phyloP scores from a whole-genome alignment of 2,888 invertebrate genomes.

The Drosophila histrio region DNA sequence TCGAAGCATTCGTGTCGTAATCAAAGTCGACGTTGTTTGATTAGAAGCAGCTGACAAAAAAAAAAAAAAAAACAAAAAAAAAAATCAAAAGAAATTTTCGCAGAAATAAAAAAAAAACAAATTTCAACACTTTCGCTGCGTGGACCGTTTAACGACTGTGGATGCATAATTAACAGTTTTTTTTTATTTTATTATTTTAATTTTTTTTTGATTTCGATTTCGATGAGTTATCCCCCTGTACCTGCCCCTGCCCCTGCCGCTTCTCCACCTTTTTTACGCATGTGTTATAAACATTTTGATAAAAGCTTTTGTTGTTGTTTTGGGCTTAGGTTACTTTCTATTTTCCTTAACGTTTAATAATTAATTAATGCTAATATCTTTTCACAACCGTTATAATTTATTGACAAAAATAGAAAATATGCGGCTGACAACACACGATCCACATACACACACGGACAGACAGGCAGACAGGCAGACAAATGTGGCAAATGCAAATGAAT shows the following conservation, averaged over 20 bases:
- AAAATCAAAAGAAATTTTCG: conserved; percentile 48
- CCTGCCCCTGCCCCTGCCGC: not conserved
- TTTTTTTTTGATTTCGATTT: conserved; percentile 41
- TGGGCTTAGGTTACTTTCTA: conserved; percentile 71
- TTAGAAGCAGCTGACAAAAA: conserved; percentile 20
- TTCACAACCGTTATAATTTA: conserved; percentile 80
- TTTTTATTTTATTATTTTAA: conserved; percentile 2
- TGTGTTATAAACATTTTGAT: conserved; percentile 52
- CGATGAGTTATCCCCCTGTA: not conserved
- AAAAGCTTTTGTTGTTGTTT: conserved; percentile 16
- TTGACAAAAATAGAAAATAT: conserved; percentile 75
- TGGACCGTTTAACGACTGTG: conserved; percentile 9
- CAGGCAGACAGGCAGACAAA: conserved; percentile 15
- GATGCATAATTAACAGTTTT: conserved; percentile 67
- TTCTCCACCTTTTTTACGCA: not conserved
- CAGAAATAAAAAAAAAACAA: conserved; percentile 6
- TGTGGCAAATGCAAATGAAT: conserved; percentile 57
- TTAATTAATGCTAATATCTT: conserved; percentile 83
- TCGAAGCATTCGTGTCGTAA: conserved; percentile 54
- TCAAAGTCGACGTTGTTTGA: conserved; percentile 32
- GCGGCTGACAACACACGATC: conserved; percentile 14
- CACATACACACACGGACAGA: conserved; percentile 3
- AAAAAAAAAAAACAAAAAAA: conserved; percentile 18
- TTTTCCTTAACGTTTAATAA: conserved; percentile 78
- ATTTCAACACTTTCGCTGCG: conserved; percentile 62